Base-by-base conservation (phyloP, 2,797 vertebrate species). In the Trachops cirrhosus region DNA sequence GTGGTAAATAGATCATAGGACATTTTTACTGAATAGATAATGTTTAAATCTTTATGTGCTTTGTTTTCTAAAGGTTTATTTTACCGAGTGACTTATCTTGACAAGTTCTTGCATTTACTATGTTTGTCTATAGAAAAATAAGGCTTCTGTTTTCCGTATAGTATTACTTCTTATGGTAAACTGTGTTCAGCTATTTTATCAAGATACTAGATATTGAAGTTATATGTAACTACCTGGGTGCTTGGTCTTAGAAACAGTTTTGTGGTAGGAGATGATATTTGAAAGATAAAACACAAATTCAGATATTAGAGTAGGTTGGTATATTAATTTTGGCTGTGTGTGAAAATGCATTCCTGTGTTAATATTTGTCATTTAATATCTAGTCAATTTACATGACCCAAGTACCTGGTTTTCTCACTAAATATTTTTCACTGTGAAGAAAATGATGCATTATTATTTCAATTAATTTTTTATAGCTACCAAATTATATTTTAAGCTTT, bases 401-500 rank as follows among this genome's bases (percentile, higher is more conserved):
- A 32, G 75, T 83, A 83, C 22, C 54, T 79, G 6, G 32, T 59
- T 80, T 75, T 32, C 70, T 68, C 50, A 52, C 5, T 68, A 83
- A 93, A 67, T 83, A 46, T 71, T 74, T 75, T 84, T 32, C 12
- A 44, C 70, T 75, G 6, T 85, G 29, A 46, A 64, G 22, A 80
- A 83, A 5, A 88, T 46, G 46, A 5, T 24, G 6, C 15, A 41
- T 57, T 68, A 73, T 87, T 84, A 54, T 62, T 26, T 48, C 41
- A 39, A 39, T 24, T 78, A 48, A 73, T 52, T 89, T 92, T 92
- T 82, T 83, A 79, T 82, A 89, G 54, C 41, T 57, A 86, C 90
- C 44, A 90, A 82, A 75, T 70, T 37, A 4, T 64, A 82, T n/a
- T 78, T 89, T 82, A 78, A 88, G n/a, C 29, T 92, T 96, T 88